Evolutionary conservation across 2,113 vertebrate genomes (phyloP), one percentile per base, ranked within the genome.

Genomic region (Pleuronectes platessa): DNA sequence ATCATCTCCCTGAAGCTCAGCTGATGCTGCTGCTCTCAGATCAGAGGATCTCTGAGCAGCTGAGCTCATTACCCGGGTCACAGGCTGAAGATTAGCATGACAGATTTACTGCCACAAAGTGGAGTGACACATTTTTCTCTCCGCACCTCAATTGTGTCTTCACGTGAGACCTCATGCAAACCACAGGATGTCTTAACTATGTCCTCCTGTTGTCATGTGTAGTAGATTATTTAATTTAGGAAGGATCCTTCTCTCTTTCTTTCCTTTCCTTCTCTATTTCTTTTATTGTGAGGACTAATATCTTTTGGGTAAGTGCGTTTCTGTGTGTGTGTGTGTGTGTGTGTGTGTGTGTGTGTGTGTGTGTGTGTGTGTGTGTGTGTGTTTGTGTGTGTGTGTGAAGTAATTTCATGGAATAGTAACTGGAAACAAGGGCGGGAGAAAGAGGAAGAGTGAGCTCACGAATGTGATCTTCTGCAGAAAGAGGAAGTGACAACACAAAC

Each of bases 61-160:
- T 85, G 68, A 89, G 81, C 87, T 88, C 83, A 83, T 90, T 87
- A 86, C 63, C 17, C 72, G 80, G 78, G 87, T 84, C 81, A 81
- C 2, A 23, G 58, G 67, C 75, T 55, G 64, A 73, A 84, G 85
- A 89, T 90, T 82, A 89, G n/a, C 53, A 70, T 5, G 68, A 77
- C 67, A 69, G 83, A 83, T 87, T 79, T 81, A 84, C 72, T 71
- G 24, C 11, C 59, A 65, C 61, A 70, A 82, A 88, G 78, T 87
- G 68, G 76, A 80, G 68, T 68, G 10, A 47, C 68, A 21, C 62
- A 37, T 49, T 63, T 65, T 24, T 5, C 23, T 9, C 26, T 5
- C 27, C 21, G 2, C n/a, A 11, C 14, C 24, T 42, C 24, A 6
- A 6, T 0, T 51, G 61, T 68, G 7, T 17, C 12, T 56, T 35